These are phyloP conservation scores for Cistogaster globosa DNA, from an alignment of 2,888 invertebrate species.

Conservation along the genomic window DNA sequence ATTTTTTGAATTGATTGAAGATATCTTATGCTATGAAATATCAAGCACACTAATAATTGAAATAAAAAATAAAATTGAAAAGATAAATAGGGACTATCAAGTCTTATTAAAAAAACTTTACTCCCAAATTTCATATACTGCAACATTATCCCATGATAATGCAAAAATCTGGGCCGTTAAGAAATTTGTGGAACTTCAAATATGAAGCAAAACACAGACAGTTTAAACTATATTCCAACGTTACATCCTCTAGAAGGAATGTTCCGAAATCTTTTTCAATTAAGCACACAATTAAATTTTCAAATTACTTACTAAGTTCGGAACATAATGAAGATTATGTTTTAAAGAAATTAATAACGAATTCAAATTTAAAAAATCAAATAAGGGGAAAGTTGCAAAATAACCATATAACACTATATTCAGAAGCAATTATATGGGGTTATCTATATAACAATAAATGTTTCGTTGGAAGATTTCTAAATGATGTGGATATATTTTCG, in stretches of 20 bases:
- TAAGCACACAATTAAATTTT: background rate
- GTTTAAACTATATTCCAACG: slow-evolving; percentile 2
- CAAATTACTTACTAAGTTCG: background rate
- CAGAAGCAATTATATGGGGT: no score
- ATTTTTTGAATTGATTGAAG: background rate
- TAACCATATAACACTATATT: no score
- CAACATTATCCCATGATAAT: background rate
- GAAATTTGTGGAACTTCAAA: slow-evolving; percentile 3
- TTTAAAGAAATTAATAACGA: no score
- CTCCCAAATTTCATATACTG: background rate
- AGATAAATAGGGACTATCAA: background rate
- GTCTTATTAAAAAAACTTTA: slow-evolving; percentile 4
- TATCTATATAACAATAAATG: no score
- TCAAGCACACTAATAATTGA: background rate
- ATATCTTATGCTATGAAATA: slow-evolving; percentile 7
- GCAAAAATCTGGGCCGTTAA: background rate
- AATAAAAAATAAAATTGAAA: background rate
- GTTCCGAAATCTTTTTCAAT: background rate
- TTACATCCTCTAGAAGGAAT: background rate
- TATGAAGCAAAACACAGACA: background rate
- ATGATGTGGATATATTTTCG: no score
- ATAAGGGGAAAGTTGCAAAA: no score
- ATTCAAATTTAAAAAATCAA: no score
- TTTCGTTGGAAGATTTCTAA: no score
- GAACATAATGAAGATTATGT: no score